Conservation (phyloP, 1,140 invertebrate genomes). For the Leguminivora glycinivorella region DNA sequence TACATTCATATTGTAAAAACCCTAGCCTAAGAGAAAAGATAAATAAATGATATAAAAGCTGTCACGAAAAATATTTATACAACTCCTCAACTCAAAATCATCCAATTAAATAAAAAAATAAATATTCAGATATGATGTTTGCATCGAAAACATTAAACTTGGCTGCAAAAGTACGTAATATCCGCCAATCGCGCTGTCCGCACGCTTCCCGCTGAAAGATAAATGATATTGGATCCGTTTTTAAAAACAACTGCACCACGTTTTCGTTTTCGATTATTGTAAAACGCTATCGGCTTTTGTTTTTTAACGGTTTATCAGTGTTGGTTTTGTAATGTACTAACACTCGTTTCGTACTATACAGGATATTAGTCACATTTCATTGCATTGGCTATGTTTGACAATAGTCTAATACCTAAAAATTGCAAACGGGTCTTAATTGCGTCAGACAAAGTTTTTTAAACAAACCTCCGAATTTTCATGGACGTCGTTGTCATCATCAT, state of each 20-base stretch:
- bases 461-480: too few species aligned
- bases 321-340: not conserved
- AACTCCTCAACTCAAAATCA: not conserved
- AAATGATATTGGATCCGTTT: slow-evolving; percentile 10
- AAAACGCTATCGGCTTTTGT: not conserved
- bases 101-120: not conserved
- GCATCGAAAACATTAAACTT: not conserved
- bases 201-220: slow-evolving; percentile 13
- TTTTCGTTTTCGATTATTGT: slow-evolving; percentile 12
- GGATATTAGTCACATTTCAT: not conserved
- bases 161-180: slow-evolving; percentile 16
- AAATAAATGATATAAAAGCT: too few species aligned
- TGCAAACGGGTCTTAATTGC: too few species aligned
- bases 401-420: too few species aligned
- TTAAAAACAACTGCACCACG: slow-evolving; percentile 17
- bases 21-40: too few species aligned
- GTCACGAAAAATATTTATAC: not conserved
- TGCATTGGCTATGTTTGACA: not conserved
- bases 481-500: too few species aligned
- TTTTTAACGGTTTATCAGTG: not conserved
- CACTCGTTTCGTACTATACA: not conserved
- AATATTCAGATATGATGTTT: not conserved
- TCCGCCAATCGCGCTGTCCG: slow-evolving; percentile 21
- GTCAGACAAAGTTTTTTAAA: too few species aligned
- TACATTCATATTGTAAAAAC: too few species aligned